Conservation (phyloP, 2,888 invertebrate species). For the Eilema caniola region DNA sequence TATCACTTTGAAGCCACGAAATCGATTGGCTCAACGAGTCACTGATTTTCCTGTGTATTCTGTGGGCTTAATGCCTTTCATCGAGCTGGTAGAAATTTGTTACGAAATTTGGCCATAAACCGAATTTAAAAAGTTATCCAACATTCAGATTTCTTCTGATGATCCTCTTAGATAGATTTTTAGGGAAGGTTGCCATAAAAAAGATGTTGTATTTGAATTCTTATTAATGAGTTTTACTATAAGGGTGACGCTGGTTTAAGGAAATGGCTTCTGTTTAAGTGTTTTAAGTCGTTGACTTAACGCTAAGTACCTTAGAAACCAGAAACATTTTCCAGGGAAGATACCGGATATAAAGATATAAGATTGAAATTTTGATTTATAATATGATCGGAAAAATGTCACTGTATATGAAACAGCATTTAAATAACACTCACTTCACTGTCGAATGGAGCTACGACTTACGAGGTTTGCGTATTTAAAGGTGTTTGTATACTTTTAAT, state of each 20-base stretch:
- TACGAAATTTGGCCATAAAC: constrained; percentile 56
- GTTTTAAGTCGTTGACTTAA: constrained; percentile 6
- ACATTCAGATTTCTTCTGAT: constrained; percentile 29
- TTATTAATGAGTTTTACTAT: constrained; percentile 11
- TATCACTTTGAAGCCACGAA: constrained; percentile 47
- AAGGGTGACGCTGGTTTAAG: background rate
- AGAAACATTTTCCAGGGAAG: no score
- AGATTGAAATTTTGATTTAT: no score
- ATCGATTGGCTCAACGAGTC: constrained; percentile 55
- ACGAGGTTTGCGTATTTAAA: no score
- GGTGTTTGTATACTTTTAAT: no score
- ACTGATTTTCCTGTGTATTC: constrained; percentile 41
- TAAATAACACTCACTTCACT: no score
- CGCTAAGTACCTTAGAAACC: background rate
- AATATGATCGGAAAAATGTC: no score
- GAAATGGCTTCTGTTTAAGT: constrained; percentile 7
- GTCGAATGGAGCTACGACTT: no score
- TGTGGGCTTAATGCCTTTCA: constrained; percentile 54
- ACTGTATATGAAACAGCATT: no score
- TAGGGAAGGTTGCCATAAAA: background rate
- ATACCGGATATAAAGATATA: no score
- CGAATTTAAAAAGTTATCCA: constrained; percentile 46
- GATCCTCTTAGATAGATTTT: constrained; percentile 6
- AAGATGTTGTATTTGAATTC: constrained; percentile 9
- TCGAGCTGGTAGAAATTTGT: constrained; percentile 52